Conservation (phyloP, 2,888 invertebrate genomes). For the Caenorhabditis doughertyi region DNA sequence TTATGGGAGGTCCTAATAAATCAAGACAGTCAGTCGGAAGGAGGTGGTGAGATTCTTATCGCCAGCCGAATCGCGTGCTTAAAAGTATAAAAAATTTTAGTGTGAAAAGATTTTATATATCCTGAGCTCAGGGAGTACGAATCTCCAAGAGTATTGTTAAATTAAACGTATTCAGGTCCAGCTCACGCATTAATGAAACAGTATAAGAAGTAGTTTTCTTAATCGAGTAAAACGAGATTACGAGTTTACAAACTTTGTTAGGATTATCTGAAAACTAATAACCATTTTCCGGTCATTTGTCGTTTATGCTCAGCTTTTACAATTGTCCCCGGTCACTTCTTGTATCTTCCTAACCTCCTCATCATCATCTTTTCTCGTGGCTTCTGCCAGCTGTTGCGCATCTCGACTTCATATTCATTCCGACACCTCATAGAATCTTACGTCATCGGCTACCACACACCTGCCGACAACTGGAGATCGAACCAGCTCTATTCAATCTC, state of each 20-base stretch:
- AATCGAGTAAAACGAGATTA: no score
- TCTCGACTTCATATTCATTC: constrained; percentile 37
- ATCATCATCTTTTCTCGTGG: constrained; percentile 16
- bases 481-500: background rate
- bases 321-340: constrained; percentile 47
- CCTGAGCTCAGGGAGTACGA: no score
- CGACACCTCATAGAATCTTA: constrained; percentile 42
- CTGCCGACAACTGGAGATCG: constrained; percentile 59
- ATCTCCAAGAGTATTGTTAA: no score
- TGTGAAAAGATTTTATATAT: no score
- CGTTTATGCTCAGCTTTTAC: background rate
- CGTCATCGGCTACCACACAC: constrained; percentile 55
- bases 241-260: no score
- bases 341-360: background rate
- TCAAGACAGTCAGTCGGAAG: constrained; percentile 26
- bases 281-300: background rate
- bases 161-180: no score
- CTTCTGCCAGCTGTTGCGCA: constrained; percentile 63
- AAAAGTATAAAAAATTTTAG: constrained; percentile 9
- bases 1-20: constrained; percentile 45
- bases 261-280: no score
- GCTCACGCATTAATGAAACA: no score
- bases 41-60: constrained; percentile 35
- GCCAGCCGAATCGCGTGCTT: constrained; percentile 21
- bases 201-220: no score